These are phyloP conservation scores for Phylloscopus trochilus DNA, from an alignment of 2,113 vertebrate species.

Conservation along the genomic window DNA sequence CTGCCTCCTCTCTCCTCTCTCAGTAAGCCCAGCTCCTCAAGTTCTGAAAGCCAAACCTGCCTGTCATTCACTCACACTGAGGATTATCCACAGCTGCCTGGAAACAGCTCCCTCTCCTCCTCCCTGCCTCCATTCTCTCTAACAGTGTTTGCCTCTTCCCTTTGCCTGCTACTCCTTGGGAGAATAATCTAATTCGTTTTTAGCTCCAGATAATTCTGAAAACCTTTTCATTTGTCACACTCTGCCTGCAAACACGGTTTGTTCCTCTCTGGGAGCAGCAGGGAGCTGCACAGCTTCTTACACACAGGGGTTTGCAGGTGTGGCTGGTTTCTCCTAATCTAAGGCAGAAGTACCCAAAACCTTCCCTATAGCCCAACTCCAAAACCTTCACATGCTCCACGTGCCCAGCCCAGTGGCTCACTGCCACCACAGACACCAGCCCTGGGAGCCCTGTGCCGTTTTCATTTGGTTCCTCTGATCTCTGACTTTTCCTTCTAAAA, in stretches of 20 bases:
- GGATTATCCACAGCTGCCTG: background rate
- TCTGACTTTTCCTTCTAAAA: background rate
- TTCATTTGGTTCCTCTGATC: background rate
- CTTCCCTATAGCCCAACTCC: background rate
- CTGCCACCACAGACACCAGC: background rate
- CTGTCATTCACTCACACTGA: background rate
- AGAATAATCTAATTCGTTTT: background rate
- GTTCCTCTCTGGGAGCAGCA: background rate
- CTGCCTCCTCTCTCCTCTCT: background rate
- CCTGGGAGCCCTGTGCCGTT: background rate
- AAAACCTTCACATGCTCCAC: fast-evolving
- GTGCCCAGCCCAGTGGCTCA: background rate
- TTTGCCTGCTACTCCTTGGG: background rate
- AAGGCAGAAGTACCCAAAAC: background rate
- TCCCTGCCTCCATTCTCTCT: background rate
- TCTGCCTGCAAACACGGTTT: background rate
- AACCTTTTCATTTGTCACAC: background rate
- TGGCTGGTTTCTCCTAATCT: background rate
- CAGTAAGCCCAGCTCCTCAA: background rate
- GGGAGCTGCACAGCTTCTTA: background rate
- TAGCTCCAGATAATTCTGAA: background rate
- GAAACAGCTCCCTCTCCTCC: background rate
- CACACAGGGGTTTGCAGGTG: background rate
- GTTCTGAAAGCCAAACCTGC: background rate
- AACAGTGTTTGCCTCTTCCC: background rate